Evolutionary conservation across 2,797 vertebrate genomes (phyloP), one percentile per base, ranked within the genome.

Genomic region (Selene dorsalis): DNA sequence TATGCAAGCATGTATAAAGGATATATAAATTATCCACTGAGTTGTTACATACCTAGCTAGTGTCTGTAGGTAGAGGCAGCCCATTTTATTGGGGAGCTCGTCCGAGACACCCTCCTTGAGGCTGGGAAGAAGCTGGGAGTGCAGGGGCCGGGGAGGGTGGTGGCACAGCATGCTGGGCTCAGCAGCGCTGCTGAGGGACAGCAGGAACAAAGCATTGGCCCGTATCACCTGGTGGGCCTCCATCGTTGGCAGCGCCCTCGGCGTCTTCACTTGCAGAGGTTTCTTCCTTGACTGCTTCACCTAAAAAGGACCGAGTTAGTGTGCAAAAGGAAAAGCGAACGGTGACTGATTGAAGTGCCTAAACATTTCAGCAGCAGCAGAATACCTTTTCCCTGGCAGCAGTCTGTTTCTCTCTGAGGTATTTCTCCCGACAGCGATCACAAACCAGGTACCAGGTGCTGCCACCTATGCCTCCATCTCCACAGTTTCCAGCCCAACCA

Each of bases 361-460:
- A 43, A 69, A 50, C 4, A n/a, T 43, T 13, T 38, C 26, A 69
- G 26, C 28, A 20, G 28, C 30, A 22, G 28, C 2, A 28, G 7
- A 12, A 4, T 90, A 99, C 98, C 97, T 99, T 99, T 84, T 99
- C 98, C 82, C 97, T 96, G 73, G 98, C 97, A 20, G 97, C 97
- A 18, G 96, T 97, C 92, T 99, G 98, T 82, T 99, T 99, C 88
- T 99, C 98, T 79, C 98, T 94, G 69, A 99, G 96, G 79, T 99
- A 99, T 84, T 99, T 99, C 83, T 99, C 98, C 83, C 98, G 94
- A 91, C 98, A 99, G 69, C 98, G 96, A 82, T 99, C 98, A 9
- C 98, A 99, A 43, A 99, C 98, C 80, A 99, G 93, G 82, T 99
- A 99, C 98, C 98, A 99, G 8, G 98, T 99, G 92, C 98, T 99